Base-by-base conservation (phyloP, 2,888 invertebrate genomes). In the Julus scanicus region DNA sequence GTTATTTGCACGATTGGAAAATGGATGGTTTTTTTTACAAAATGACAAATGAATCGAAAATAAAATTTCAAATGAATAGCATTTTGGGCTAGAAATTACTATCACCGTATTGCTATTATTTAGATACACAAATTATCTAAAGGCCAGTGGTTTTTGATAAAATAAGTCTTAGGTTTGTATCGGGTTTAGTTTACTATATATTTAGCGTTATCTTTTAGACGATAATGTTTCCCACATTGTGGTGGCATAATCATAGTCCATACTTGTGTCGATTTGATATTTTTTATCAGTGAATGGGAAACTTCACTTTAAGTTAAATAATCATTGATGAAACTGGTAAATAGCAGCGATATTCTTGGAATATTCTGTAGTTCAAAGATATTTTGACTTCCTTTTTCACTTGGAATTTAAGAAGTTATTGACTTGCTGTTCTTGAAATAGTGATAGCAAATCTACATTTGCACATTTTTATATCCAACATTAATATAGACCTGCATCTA, bases 201-300 rank as follows among this genome's bases (percentile, higher is more conserved):
- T 57, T 5, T 57, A 57, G 17, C n/a, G 6, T 57, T 57, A 57
- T 57, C 57, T 57, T 53, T 48, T 53, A 44, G 13, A 11, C 11
- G 53, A 53, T 53, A 53, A 53, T 53, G 53, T 53, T 53, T 53
- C 17, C 53, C 11, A 15, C 53, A 53, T 13, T 53, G 48, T 13
- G 17, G 3, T 53, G 17, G 11, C 13, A 53, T 53, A 15, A 13
- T 53, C 8, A 13, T 13, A 53, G 53, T 15, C 88, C 29, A 88
- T 48, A 15, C 37, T 83, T 40, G 40, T 84, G 11, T 53, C 53
- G 6, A 17, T 53, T 53, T 53, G 17, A 17, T 11, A 53, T 84
- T 5, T 44, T 44, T 37, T 84, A 84, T 40, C 84, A 84, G 40
- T 84, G 84, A 84, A 39, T 13, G 84, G 3, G 84, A 39, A 84